Evolutionary conservation across 2,797 vertebrate species (phyloP).

Genomic region (Vespertilio murinus): DNA sequence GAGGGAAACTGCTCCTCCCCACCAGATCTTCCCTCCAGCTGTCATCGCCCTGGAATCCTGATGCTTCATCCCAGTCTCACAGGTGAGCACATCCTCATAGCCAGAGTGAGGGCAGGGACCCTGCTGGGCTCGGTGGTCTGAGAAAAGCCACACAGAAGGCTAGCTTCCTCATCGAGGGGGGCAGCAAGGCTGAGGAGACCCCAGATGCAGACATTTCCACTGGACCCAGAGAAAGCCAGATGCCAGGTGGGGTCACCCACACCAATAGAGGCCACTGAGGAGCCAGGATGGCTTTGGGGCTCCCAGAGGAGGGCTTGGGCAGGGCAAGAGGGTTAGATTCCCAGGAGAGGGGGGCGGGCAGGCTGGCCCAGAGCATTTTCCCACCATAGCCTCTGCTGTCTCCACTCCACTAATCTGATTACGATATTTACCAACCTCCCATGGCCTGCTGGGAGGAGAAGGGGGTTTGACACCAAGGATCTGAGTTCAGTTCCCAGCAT

Average conservation of each 20-base stretch:
- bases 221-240: not conserved
- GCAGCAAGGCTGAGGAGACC: not conserved
- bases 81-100: not conserved
- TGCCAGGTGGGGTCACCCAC: not conserved
- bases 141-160: not conserved
- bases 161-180: not conserved
- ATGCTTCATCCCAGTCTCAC: not conserved
- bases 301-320: not conserved
- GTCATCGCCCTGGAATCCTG: not conserved
- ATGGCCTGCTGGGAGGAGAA: constrained; percentile 69
- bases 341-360: constrained; percentile 63
- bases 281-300: constrained; percentile 34
- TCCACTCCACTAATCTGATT: constrained; percentile 80
- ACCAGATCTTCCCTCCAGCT: not conserved
- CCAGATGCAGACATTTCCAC: not conserved
- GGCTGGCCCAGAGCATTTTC: constrained; percentile 68
- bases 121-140: not conserved
- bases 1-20: not conserved
- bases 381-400: constrained; percentile 63
- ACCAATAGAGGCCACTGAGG: not conserved
- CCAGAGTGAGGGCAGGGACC: not conserved
- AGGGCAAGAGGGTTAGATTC: constrained; percentile 54
- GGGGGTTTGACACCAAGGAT: constrained; percentile 27
- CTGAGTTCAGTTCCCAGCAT: constrained; percentile 69
- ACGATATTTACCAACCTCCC: constrained; percentile 83